Conservation (phyloP, 1,140 invertebrate genomes). For the Drosophila tristis region DNA sequence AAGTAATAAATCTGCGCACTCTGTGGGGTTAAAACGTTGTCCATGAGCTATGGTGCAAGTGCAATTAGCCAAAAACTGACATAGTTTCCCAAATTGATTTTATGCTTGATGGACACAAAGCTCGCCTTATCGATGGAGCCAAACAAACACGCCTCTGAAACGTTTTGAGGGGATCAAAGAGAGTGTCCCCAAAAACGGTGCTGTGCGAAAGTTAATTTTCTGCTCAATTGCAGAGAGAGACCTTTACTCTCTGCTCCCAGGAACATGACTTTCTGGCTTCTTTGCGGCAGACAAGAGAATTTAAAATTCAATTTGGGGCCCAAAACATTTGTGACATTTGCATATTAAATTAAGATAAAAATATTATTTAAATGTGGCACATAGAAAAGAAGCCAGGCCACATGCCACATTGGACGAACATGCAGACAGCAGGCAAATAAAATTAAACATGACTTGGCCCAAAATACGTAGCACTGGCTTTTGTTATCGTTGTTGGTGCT, state of each 20-base stretch:
- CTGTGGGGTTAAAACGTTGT: too few relatives aligned
- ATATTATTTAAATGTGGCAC: slow-evolving; percentile 60
- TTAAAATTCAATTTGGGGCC: slow-evolving; percentile 69
- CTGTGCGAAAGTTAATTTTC: slow-evolving; percentile 56
- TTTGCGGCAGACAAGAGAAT: slow-evolving; percentile 30
- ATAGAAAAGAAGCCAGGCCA: slow-evolving; percentile 2
- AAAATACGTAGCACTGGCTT: slow-evolving; percentile 24
- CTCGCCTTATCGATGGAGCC: slow-evolving; percentile 22
- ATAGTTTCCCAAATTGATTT: too few relatives aligned
- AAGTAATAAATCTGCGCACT: too few relatives aligned
- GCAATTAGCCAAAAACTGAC: too few relatives aligned
- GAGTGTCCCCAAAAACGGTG: background rate
- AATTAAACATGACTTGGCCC: slow-evolving; percentile 68
- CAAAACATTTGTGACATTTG: slow-evolving; percentile 69
- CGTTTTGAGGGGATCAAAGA: background rate
- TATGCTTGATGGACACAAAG: too few relatives aligned
- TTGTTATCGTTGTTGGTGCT: slow-evolving; percentile 24
- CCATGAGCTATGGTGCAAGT: too few relatives aligned
- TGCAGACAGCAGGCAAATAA: slow-evolving; percentile 57
- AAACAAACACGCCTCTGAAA: background rate
- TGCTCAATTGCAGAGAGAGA: slow-evolving; percentile 55
- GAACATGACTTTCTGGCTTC: slow-evolving; percentile 26
- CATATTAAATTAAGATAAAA: slow-evolving; percentile 79
- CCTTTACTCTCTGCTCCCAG: slow-evolving; percentile 15
- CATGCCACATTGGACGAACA: slow-evolving; percentile 30